Evolutionary conservation across 2,113 vertebrate species (phyloP), one percentile per base, ranked within the genome.

Genomic region (Corvus cornix): DNA sequence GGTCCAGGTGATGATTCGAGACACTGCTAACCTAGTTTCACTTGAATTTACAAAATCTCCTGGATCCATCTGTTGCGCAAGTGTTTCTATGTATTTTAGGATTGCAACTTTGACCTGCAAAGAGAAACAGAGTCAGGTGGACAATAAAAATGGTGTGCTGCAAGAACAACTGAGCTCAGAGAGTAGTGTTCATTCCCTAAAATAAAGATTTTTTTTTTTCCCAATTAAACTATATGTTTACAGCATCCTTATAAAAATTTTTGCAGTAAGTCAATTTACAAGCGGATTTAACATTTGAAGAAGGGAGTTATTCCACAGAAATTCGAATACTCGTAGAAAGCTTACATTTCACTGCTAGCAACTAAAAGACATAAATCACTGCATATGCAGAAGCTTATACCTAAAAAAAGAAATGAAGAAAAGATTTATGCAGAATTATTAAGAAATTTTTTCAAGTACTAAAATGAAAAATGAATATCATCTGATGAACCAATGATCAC

Each of bases 1-100:
- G 79, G 99, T 99, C 99, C 99, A 99, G 43, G 99, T 99, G 96
- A 99, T 99, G 95, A 99, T 99, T 63, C 99, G 99, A 53, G 99
- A 99, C 75, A 99, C 99, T 17, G 99, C 99, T 92, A 99, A 97
- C 53, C 99, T 98, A 39, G 99, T 99, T 98, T 99, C 99, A 95
- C 99, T 99, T 84, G 99, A 99, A 98, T 99, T 99, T 87, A 99
- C 98, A 96, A 99, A 99, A 96, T 99, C 99, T 56, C 98, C 98
- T 23, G 99, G 98, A 49, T 99, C 99, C 99, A 99, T 99, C 96
- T 99, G 99, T 68, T 99, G 98, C 0, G 99, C 98, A 78, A 99
- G 98, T 6, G 98, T 99, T 98, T 99, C 99, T 63, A 99, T 99
- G 93, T 99, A 99, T 93, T 99, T 99, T 93, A 99, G 98, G 89